Percentiles rank a stretch among this genome's conserved stretches.
Conservation (phyloP, 2,888 invertebrate species). For the Tubiluchus corallicola region DNA sequence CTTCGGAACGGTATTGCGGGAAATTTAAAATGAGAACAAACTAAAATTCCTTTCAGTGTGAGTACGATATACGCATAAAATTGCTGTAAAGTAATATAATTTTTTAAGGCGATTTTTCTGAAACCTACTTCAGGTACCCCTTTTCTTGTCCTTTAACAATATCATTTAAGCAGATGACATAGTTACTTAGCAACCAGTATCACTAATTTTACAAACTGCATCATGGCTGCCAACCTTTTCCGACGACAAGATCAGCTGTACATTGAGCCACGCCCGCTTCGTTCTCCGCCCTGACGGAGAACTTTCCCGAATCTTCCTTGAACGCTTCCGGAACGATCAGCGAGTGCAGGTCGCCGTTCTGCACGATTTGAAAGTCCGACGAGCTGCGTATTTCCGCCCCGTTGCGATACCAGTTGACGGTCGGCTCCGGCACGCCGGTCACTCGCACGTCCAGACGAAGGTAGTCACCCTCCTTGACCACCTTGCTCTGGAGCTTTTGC, state of each 20-base stretch:
- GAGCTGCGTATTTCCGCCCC: constrained; percentile 33
- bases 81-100: too few relatives aligned
- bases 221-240: too few relatives aligned
- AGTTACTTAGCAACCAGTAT: too few relatives aligned
- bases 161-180: too few relatives aligned
- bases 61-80: too few relatives aligned
- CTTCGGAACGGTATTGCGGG: too few relatives aligned
- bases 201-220: too few relatives aligned
- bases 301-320: constrained; percentile 30
- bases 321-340: constrained; percentile 46
- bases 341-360: constrained; percentile 44
- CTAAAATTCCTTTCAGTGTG: too few relatives aligned
- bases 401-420: constrained; percentile 29
- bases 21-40: too few relatives aligned
- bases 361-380: constrained; percentile 27
- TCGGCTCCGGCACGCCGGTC: constrained; percentile 23
- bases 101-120: too few relatives aligned
- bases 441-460: constrained; percentile 25
- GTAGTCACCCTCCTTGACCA: constrained; percentile 24
- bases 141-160: too few relatives aligned
- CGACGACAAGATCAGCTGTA: constrained; percentile 54
- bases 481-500: constrained; percentile 53
- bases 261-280: constrained; percentile 37
- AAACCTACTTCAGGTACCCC: too few relatives aligned
- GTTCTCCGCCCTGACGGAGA: constrained; percentile 26